Evolutionary conservation across 2,888 invertebrate species (phyloP), one percentile per base, ranked within the genome.

Genomic region (Spialia ferax): DNA sequence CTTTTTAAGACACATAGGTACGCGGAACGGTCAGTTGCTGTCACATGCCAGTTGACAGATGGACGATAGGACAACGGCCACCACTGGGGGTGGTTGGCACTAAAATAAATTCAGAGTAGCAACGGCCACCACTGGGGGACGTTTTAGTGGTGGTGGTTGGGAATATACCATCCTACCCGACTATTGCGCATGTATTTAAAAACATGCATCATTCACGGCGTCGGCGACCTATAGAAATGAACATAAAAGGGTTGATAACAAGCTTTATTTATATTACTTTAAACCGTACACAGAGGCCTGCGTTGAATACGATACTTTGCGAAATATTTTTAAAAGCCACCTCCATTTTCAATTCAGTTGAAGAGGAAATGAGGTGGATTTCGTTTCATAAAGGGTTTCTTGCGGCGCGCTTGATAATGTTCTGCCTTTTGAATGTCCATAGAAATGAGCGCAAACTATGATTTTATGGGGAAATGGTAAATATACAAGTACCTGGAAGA

Each of bases 301-400:
- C 35, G 23, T 10, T 48, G 23, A 59, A 65, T 65, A 38, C 52
- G 50, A 52, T 62, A 62, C 52, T 54, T 54, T 38, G 35, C 35
- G 29, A 62, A 54, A 52, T 61, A 61, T 20, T 32, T 65, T 59
- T 52, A 50, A 35, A 65, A 65, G 42, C 65, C 59, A 65, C 56
- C 70, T 65, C 69, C 74, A 73, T 72, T 78, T 73, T 61, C 66
- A 73, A 77, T 82, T 80, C 76, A 79, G 75, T 75, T 71, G 63
- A 67, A 56, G 65, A 70, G 75, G 73, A 76, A 81, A 79, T 77
- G 78, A 82, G 77, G 74, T 77, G 75, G 79, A 78, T 73, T 79
- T 75, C 77, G 71, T 75, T 74, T 74, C 73, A 71, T 74, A 75
- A 77, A 79, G 75, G 74, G 70, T 70, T 72, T 75, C 76, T 76